Conservation (phyloP, 2,888 invertebrate genomes). For the Lithophane ornitopus region DNA sequence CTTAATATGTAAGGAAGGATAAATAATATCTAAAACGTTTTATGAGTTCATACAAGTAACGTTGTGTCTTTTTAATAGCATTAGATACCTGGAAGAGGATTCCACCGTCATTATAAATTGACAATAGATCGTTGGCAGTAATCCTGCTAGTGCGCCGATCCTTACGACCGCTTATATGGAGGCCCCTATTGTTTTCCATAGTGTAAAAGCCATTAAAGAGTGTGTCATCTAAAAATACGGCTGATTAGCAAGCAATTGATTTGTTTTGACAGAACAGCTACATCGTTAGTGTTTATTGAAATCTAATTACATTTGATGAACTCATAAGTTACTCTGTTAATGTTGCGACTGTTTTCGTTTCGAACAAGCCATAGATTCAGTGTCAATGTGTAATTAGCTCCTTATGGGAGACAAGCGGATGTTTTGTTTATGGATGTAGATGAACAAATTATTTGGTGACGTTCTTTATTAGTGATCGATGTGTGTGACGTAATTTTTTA, state of each 20-base stretch:
- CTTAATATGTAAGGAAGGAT: neutral
- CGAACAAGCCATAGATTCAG: neutral
- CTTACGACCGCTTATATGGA: constrained; percentile 45
- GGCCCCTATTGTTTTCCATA: constrained; percentile 48
- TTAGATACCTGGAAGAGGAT: constrained; percentile 10
- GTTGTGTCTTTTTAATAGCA: constrained; percentile 26
- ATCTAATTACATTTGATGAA: constrained; percentile 52
- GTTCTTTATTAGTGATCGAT: too few species aligned
- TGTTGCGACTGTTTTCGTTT: neutral
- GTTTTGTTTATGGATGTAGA: neutral
- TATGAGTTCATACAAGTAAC: constrained; percentile 10
- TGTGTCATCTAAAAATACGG: constrained; percentile 51
- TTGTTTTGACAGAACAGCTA: constrained; percentile 29
- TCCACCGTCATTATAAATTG: constrained; percentile 27
- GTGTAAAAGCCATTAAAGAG: constrained; percentile 28
- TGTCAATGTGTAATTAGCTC: neutral
- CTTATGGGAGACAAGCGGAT: neutral
- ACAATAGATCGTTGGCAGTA: constrained; percentile 60
- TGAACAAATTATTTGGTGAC: neutral
- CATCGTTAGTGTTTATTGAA: constrained; percentile 44
- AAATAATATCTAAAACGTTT: neutral
- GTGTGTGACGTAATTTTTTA: neutral
- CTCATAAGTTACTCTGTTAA: constrained; percentile 47
- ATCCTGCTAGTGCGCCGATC: constrained; percentile 38
- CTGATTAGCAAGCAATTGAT: constrained; percentile 52